phyloP scores from a whole-genome alignment of 2,113 vertebrate species.

The Balaeniceps rex region DNA sequence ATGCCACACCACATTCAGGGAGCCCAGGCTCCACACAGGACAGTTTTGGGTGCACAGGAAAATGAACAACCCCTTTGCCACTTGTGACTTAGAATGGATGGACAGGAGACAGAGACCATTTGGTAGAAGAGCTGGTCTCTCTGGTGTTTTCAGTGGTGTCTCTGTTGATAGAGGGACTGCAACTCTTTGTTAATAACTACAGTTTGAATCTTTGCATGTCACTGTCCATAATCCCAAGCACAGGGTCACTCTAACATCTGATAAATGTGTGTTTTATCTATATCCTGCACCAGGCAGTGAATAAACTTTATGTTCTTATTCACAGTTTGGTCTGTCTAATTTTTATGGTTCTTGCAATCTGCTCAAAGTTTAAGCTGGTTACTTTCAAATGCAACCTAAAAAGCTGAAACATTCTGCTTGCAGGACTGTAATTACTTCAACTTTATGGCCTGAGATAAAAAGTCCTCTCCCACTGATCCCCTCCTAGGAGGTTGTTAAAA shows the following conservation, averaged over 20 bases:
- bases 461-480: not conserved
- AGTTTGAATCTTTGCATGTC: not conserved
- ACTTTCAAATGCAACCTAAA: not conserved
- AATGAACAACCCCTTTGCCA: not conserved
- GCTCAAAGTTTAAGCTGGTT: not conserved
- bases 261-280: not conserved
- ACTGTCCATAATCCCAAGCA: not conserved
- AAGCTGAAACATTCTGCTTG: not conserved
- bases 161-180: not conserved
- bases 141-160: not conserved
- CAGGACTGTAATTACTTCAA: not conserved
- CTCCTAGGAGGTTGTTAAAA: conserved; percentile 7
- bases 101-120: fast-evolving
- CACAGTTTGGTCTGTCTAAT: not conserved
- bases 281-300: not conserved
- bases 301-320: not conserved
- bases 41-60: not conserved
- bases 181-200: not conserved
- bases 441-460: not conserved
- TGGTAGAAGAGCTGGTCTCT: not conserved
- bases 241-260: not conserved
- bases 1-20: not conserved
- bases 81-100: not conserved
- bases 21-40: not conserved
- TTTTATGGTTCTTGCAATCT: not conserved